Base-by-base conservation (phyloP, 2,888 invertebrate species). In the Chrysotoxum bicinctum region DNA sequence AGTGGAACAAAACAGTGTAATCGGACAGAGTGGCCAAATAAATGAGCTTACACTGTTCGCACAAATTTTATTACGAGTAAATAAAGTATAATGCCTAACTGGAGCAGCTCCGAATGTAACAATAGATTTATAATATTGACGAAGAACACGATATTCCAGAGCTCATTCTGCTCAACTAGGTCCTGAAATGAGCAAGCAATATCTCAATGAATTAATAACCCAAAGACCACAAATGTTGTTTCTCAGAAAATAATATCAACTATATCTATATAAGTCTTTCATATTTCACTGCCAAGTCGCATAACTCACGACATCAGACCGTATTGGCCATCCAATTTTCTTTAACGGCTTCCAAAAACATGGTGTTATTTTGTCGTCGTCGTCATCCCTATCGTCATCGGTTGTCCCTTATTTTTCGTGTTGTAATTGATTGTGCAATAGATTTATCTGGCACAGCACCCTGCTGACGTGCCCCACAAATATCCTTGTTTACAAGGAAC, bases 341-440 rank as follows among this genome's bases (percentile, higher is more conserved):
- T 14, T 50, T 66, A 50, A 66, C 48, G 66, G 66, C 66, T 50
- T 35, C 35, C 35, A 14, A 66, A 50, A 66, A 35, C 16, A 66
- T 50, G 48, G 14, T 66, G 66, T 37, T 48, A 66, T 66, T 66
- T 66, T 66, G 50, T 50, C 14, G n/a, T 66, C n/a, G n/a, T 14
- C 1, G 32, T 48, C 21, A 14, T 45, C 7, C n/a, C 16, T 3
- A 21, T 7, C 21, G 7, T 60, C 7, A 12, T 45, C 21, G 14
- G 21, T 37, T 35, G 35, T 37, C 16, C 21, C 37, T 43, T 30
- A 32, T 23, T 62, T 9, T 30, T 26, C 12, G 32, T 48, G 19
- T 40, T 66, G 50, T 66, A 66, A 66, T 66, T 66, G 66, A 66
- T 66, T 66, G 66, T 66, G 48, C 48, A 66, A 66, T 50, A 66